phyloP scores from a whole-genome alignment of 1,140 invertebrate species.

The Mylabris phalerata region DNA sequence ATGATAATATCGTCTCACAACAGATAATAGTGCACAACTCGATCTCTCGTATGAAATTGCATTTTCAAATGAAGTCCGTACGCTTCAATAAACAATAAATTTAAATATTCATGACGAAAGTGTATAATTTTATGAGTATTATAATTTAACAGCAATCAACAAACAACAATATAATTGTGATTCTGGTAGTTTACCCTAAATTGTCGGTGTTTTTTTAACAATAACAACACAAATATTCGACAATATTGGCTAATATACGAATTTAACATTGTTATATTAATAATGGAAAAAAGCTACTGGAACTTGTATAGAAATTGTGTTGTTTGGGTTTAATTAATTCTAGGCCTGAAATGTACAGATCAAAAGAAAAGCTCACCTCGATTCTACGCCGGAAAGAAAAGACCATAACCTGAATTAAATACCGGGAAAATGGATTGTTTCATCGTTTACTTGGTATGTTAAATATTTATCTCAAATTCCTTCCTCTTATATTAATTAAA shows the following conservation, averaged over 20 bases:
- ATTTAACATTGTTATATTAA: too few relatives aligned
- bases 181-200: too few relatives aligned
- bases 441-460: slow-evolving; percentile 9
- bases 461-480: slow-evolving; percentile 11
- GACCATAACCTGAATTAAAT: slow-evolving; percentile 13
- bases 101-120: slow-evolving; percentile 11
- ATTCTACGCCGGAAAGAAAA: slow-evolving; percentile 2
- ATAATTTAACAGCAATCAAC: too few relatives aligned
- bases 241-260: too few relatives aligned
- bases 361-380: slow-evolving; percentile 9
- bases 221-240: too few relatives aligned
- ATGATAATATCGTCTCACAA: too few relatives aligned
- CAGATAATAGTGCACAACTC: too few relatives aligned
- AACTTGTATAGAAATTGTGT: neutral
- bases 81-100: neutral
- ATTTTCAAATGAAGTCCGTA: too few relatives aligned
- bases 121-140: neutral
- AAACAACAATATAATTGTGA: too few relatives aligned
- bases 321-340: slow-evolving; percentile 14
- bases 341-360: slow-evolving; percentile 6
- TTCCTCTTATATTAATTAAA: slow-evolving; percentile 2
- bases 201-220: too few relatives aligned
- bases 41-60: too few relatives aligned
- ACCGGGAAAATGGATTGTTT: slow-evolving; percentile 12
- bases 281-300: too few relatives aligned